These are phyloP conservation scores for Hoplostethus mediterraneus DNA, from an alignment of 2,797 vertebrate species.

Conservation along the genomic window DNA sequence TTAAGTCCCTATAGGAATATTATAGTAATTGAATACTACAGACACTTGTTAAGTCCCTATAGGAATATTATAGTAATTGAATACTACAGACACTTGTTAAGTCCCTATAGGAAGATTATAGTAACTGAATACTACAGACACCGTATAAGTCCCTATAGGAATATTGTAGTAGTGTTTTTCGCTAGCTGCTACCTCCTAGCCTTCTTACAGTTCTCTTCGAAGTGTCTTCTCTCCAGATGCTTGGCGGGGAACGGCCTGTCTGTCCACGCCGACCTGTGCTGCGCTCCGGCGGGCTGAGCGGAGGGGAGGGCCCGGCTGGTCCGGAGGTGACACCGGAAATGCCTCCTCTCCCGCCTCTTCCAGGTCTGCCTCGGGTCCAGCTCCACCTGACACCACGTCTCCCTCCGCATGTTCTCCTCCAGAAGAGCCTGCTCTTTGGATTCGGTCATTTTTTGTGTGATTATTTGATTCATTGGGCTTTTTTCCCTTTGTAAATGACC, in stretches of 20 bases:
- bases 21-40: neutral
- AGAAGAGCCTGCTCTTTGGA: conserved; percentile 58
- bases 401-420: conserved; percentile 79
- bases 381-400: conserved; percentile 87
- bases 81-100: too few relatives aligned
- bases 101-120: too few relatives aligned
- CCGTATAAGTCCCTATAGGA: too few relatives aligned
- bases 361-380: conserved; percentile 59
- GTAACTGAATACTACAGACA: too few relatives aligned
- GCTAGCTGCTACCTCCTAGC: neutral
- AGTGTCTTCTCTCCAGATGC: conserved; percentile 79
- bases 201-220: conserved; percentile 76
- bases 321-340: conserved; percentile 76
- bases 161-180: neutral
- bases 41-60: too few relatives aligned
- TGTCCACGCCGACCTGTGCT: conserved; percentile 57
- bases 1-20: too few relatives aligned
- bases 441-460: conserved; percentile 36
- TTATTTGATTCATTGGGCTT: neutral
- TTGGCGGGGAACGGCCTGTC: neutral
- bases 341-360: conserved; percentile 78
- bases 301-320: conserved; percentile 53
- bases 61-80: too few relatives aligned
- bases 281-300: conserved; percentile 20
- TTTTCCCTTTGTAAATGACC: neutral